These are phyloP conservation scores for Drosophila mayri DNA, from an alignment of 1,140 invertebrate genomes.

Conservation along the genomic window DNA sequence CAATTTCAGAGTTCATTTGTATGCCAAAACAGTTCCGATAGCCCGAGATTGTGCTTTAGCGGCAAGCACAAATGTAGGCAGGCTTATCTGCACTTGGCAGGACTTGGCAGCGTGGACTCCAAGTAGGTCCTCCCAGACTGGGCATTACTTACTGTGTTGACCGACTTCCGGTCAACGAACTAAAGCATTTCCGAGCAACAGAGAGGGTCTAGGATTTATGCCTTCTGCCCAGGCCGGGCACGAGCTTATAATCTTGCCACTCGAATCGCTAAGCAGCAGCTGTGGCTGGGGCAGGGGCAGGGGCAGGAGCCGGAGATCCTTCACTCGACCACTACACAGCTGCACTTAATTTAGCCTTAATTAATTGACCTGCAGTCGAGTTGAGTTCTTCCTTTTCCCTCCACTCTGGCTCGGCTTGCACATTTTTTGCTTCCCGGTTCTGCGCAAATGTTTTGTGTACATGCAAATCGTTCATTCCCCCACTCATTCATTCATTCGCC, in stretches of 20 bases:
- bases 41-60: too few relatives aligned
- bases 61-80: neutral
- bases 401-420: slow-evolving; percentile 9
- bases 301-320: slow-evolving; percentile 50
- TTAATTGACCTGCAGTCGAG: slow-evolving; percentile 80
- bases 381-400: slow-evolving; percentile 46
- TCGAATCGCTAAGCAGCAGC: slow-evolving; percentile 74
- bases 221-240: slow-evolving; percentile 32
- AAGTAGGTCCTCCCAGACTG: slow-evolving; percentile 8
- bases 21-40: slow-evolving; percentile 47
- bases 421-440: slow-evolving; percentile 39
- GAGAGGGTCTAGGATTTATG: slow-evolving; percentile 64
- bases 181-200: slow-evolving; percentile 65
- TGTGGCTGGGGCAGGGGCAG: slow-evolving; percentile 10
- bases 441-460: slow-evolving; percentile 81
- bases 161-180: slow-evolving; percentile 74
- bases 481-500: slow-evolving; percentile 37
- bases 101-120: slow-evolving; percentile 8
- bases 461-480: slow-evolving; percentile 74
- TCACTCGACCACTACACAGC: slow-evolving; percentile 55
- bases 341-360: slow-evolving; percentile 82
- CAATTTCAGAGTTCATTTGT: slow-evolving; percentile 66
- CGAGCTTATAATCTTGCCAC: slow-evolving; percentile 76
- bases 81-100: slow-evolving; percentile 55
- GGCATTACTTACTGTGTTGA: slow-evolving; percentile 44